Base-by-base conservation (phyloP, 2,888 invertebrate genomes). In the Dolomedes plantarius region DNA sequence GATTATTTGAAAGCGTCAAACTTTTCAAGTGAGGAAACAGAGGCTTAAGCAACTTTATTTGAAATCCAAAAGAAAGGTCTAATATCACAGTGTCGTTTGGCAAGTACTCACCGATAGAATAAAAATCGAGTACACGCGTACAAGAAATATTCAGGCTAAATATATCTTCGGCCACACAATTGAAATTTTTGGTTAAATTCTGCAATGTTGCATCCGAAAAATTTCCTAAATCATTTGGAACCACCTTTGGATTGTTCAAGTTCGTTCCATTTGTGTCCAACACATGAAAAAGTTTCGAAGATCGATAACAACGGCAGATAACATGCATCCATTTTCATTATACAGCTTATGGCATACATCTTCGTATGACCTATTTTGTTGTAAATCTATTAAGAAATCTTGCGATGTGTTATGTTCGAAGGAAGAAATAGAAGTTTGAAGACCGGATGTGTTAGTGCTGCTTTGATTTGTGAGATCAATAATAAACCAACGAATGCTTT, bases 1-100 rank as follows among this genome's bases (percentile, higher is more conserved):
- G 41, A 71, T 79, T 79, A 28, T 46, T 64, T 7, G 39, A 36
- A 5, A 79, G 46, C 19, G 41, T 64, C 2, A 79, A 32, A 0
- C 1, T 27, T 41, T 31, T 62, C 29, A 79, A 64, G n/a, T 64
- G 31, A 0, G 62, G 31, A 46, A 72, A 72, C 13, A 79, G 64
- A 16, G 79, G 71, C 16, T 41, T 71, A 2, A 23, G 7, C 11
- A 79, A 64, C 19, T 13, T 29, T 6, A 0, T 16, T 16, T 31
- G 11, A 6, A 16, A 19, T 31, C 79, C 65, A 23, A 65, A 13
- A 29, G 64, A 36, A 56, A 79, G 65, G 7, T 72, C 64, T 23
- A 79, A 39, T n/a, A 19, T n/a, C 7, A 0, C 32, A 0, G 46
- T 72, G 27, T 29, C 31, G 31, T 5, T 13, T 11, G 72, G 79